Percentiles rank a stretch among this genome's conserved stretches.
phyloP scores from a whole-genome alignment of 2,113 vertebrate genomes.

The Callospermophilus lateralis region DNA sequence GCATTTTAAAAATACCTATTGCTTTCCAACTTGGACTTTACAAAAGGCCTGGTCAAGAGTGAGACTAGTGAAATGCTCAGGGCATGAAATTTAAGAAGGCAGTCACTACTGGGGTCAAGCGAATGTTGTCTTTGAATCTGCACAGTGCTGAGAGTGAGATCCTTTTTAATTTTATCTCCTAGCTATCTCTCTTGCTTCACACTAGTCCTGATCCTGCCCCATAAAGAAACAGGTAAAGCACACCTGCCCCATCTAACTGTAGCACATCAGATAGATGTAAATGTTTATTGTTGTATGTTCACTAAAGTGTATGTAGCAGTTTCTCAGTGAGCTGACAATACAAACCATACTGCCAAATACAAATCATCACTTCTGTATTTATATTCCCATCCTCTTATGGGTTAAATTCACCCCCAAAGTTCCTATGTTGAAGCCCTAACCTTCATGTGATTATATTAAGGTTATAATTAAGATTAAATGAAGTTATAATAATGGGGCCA shows the following conservation, averaged over 20 bases:
- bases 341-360: neutral
- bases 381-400: neutral
- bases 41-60: neutral
- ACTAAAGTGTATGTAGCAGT: neutral
- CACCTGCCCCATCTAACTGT: neutral
- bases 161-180: neutral
- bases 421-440: neutral
- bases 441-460: neutral
- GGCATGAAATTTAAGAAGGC: neutral
- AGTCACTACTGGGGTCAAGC: neutral
- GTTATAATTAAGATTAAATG: neutral
- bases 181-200: neutral
- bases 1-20: neutral
- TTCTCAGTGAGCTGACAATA: neutral
- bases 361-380: neutral
- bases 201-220: neutral
- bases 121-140: neutral
- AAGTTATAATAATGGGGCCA: neutral
- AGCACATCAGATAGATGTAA: neutral
- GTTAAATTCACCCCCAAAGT: neutral
- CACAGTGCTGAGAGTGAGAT: neutral
- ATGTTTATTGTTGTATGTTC: neutral
- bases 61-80: neutral
- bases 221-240: neutral
- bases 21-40: neutral